Conservation (phyloP, 2,888 invertebrate genomes). For the Sminthurides aquaticus region DNA sequence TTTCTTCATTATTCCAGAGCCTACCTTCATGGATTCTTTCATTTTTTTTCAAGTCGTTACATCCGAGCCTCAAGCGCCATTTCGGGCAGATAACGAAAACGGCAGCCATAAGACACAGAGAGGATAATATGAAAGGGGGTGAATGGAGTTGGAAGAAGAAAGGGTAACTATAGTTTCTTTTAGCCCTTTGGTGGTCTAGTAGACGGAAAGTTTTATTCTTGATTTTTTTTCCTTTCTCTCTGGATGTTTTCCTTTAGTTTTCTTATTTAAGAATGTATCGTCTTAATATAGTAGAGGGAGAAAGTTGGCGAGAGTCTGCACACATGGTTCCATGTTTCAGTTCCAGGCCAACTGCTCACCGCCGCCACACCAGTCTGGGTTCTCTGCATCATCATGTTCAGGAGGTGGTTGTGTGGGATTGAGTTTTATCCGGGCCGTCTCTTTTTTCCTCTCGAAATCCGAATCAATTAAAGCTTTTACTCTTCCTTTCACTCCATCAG, state of each 20-base stretch:
- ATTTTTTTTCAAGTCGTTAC: too few species aligned
- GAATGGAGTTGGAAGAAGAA: too few species aligned
- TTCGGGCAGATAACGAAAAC: too few species aligned
- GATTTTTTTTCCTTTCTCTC: too few species aligned
- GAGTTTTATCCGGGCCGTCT: background rate
- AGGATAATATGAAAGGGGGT: too few species aligned
- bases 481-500: conserved; percentile 1
- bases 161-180: too few species aligned
- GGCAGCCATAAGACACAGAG: too few species aligned
- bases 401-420: background rate
- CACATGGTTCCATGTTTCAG: background rate
- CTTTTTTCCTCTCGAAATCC: background rate
- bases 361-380: background rate
- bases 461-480: conserved; percentile 8
- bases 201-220: too few species aligned
- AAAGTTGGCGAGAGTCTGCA: background rate
- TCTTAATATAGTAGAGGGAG: background rate
- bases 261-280: background rate
- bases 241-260: background rate
- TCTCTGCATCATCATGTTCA: background rate
- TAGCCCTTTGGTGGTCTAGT: too few species aligned
- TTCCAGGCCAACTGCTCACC: background rate
- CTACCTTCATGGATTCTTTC: too few species aligned
- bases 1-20: background rate
- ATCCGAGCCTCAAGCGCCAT: too few species aligned